phyloP scores from a whole-genome alignment of 1,140 invertebrate species.

The Drosophila aff. region DNA sequence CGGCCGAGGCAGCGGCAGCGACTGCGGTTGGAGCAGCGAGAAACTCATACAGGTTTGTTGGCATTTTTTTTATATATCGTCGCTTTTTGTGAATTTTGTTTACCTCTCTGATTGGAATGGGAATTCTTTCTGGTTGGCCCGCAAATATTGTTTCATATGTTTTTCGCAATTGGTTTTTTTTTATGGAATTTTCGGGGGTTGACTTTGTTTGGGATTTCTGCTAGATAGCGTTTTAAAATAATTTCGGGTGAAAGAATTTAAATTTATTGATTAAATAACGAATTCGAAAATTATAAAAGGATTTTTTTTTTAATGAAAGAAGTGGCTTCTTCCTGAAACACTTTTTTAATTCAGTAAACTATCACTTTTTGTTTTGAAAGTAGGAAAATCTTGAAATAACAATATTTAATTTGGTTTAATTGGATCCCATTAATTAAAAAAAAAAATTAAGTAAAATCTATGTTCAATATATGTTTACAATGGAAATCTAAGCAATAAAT shows the following conservation, averaged over 20 bases:
- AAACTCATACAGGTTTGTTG: slow-evolving; percentile 60
- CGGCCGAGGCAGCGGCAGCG: slow-evolving; percentile 36
- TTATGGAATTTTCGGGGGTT: background rate
- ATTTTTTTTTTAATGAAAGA: no score
- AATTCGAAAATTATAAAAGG: background rate
- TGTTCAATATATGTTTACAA: no score
- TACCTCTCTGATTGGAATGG: slow-evolving; percentile 40
- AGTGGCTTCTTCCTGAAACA: no score
- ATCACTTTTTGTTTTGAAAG: no score
- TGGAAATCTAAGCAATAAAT: no score
- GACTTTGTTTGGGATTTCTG: background rate
- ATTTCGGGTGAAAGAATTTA: background rate
- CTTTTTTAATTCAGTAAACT: no score
- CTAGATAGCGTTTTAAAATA: no score
- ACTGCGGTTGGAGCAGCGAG: slow-evolving; percentile 18
- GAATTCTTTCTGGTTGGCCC: slow-evolving; percentile 30
- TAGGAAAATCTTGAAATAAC: no score
- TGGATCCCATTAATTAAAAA: no score
- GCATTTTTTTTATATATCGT: slow-evolving; percentile 52
- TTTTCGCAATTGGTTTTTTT: slow-evolving; percentile 10
- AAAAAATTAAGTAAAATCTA: no score
- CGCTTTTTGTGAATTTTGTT: slow-evolving; percentile 46
- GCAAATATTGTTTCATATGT: slow-evolving; percentile 51
- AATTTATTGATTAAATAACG: background rate
- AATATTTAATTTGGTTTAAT: no score